phyloP scores from a whole-genome alignment of 1,140 invertebrate genomes.

The Rhopalosiphum maidis region DNA sequence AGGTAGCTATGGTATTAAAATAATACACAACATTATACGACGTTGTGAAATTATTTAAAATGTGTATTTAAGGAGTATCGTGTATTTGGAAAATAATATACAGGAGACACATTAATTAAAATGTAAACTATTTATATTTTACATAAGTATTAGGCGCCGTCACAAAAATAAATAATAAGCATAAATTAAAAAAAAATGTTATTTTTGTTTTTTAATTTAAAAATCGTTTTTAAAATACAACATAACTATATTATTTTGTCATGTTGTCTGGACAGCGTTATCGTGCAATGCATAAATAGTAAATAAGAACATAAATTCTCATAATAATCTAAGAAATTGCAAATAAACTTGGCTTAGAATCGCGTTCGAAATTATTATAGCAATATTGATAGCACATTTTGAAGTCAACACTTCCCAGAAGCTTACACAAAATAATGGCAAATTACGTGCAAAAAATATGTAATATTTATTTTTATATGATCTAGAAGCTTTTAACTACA shows the following conservation, averaged over 20 bases:
- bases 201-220: not conserved
- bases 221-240: not conserved
- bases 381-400: not conserved
- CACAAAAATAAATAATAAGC: not conserved
- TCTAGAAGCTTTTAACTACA: not conserved
- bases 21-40: no score
- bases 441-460: not conserved
- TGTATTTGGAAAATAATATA: not conserved
- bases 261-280: not conserved
- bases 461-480: not conserved
- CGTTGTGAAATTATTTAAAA: no score
- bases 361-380: not conserved
- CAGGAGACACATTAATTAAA: not conserved
- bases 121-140: not conserved
- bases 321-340: not conserved
- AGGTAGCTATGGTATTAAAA: no score
- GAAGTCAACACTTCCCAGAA: not conserved
- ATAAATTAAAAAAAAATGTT: not conserved
- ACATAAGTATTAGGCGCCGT: not conserved
- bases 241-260: not conserved
- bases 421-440: not conserved
- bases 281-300: not conserved
- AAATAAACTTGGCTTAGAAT: not conserved
- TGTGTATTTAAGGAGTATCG: not conserved
- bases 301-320: not conserved